phyloP scores from a whole-genome alignment of 2,888 invertebrate species.

The Leptopilina drosophilae region DNA sequence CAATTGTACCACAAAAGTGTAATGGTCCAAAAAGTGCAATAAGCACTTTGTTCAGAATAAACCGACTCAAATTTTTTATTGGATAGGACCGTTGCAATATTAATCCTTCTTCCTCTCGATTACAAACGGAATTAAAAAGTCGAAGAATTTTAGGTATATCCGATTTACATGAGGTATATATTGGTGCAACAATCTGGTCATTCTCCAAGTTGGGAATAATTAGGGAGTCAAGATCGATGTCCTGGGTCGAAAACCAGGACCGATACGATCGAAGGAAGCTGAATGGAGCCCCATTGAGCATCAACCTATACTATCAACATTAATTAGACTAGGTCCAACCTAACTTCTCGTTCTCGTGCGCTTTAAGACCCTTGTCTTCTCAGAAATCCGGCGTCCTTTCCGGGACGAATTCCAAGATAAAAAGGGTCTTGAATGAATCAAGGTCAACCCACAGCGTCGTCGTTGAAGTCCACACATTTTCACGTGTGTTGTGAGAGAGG shows the following conservation, averaged over 20 bases:
- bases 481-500: background rate
- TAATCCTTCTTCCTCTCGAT: background rate
- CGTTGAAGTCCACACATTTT: background rate
- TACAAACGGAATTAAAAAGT: slow-evolving; percentile 18
- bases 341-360: slow-evolving; percentile 42
- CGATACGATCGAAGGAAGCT: slow-evolving; percentile 70
- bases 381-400: slow-evolving; percentile 76
- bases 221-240: slow-evolving; percentile 76
- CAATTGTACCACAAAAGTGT: too few relatives aligned
- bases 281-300: slow-evolving; percentile 73
- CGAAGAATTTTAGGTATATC: slow-evolving; percentile 29
- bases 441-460: slow-evolving; percentile 59
- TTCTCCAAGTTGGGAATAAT: slow-evolving; percentile 74
- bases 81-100: too few relatives aligned
- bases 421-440: slow-evolving; percentile 76
- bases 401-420: slow-evolving; percentile 77
- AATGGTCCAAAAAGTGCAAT: too few relatives aligned
- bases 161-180: slow-evolving; percentile 12
- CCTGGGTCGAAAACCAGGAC: slow-evolving; percentile 68
- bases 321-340: slow-evolving; percentile 58
- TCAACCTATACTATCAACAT: slow-evolving; percentile 60
- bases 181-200: slow-evolving; percentile 48
- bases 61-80: too few relatives aligned
- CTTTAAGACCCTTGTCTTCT: slow-evolving; percentile 66
- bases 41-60: too few relatives aligned